These are phyloP conservation scores for Sebastes hubbsi DNA, from an alignment of 2,797 vertebrate genomes.

Conservation along the genomic window DNA sequence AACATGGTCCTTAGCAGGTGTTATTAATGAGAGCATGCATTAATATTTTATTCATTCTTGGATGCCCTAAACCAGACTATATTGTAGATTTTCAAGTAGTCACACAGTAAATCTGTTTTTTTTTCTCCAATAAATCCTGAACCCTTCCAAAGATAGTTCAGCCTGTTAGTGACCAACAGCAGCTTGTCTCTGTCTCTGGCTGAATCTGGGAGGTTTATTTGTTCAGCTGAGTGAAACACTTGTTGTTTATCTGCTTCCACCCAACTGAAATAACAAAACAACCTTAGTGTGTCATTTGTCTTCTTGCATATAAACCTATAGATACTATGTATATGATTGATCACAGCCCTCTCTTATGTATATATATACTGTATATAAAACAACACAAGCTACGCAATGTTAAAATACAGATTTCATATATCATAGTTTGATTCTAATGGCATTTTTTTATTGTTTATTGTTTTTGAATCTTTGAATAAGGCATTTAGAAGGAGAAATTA, in stretches of 20 bases:
- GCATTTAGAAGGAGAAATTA: too few relatives aligned
- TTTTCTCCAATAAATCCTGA: not conserved
- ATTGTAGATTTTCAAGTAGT: not conserved
- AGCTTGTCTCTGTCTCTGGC: slow-evolving; percentile 34
- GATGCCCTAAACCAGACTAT: not conserved
- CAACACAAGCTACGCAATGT: too few relatives aligned
- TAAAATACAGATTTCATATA: too few relatives aligned
- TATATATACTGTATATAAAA: too few relatives aligned
- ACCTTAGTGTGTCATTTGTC: not conserved
- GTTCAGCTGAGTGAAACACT: slow-evolving; percentile 67
- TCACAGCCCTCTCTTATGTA: not conserved
- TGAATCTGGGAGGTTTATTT: slow-evolving; percentile 62
- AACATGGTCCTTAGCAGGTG: slow-evolving; percentile 52
- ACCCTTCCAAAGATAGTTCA: not conserved
- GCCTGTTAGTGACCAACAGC: slow-evolving; percentile 4
- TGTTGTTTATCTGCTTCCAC: slow-evolving; percentile 51
- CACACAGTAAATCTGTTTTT: not conserved
- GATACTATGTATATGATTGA: not conserved
- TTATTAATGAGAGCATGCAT: slow-evolving; percentile 32
- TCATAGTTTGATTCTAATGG: too few relatives aligned
- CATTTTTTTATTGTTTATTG: too few relatives aligned
- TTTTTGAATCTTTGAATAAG: too few relatives aligned
- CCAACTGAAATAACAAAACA: slow-evolving; percentile 26
- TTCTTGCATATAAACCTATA: not conserved
- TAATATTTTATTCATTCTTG: slow-evolving; percentile 63